These are phyloP conservation scores for Anableps anableps DNA, from an alignment of 2,797 vertebrate species.

Conservation along the genomic window DNA sequence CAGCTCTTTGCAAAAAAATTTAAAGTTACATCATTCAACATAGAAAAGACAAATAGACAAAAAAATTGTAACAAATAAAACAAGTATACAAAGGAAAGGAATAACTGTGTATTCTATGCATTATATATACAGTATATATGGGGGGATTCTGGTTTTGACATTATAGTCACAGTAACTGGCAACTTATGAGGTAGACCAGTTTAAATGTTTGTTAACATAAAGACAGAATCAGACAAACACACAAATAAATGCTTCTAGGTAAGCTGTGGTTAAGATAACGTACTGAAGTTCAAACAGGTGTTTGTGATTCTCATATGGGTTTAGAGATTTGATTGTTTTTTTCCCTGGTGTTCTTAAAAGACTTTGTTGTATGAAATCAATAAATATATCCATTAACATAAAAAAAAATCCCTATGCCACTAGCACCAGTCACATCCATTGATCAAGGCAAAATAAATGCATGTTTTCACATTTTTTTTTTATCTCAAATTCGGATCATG, in stretches of 20 bases:
- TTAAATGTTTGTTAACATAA: neutral
- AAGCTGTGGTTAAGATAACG: neutral
- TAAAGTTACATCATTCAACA: too few species aligned
- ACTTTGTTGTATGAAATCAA: neutral
- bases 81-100: too few species aligned
- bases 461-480: too few species aligned
- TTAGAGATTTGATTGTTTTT: neutral
- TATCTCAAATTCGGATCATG: too few species aligned
- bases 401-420: too few species aligned
- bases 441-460: too few species aligned
- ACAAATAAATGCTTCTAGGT: neutral
- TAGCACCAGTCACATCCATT: too few species aligned
- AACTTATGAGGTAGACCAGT: neutral
- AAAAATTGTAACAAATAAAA: too few species aligned
- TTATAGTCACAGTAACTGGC: neutral
- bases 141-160: neutral
- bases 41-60: too few species aligned
- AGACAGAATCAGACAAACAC: neutral
- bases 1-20: neutral
- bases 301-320: neutral
- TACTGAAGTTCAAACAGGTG: neutral
- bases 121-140: neutral
- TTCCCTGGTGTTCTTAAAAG: neutral
- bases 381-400: neutral
- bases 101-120: neutral